Conservation (phyloP, 2,888 invertebrate species). For the Chrysolina americana region DNA sequence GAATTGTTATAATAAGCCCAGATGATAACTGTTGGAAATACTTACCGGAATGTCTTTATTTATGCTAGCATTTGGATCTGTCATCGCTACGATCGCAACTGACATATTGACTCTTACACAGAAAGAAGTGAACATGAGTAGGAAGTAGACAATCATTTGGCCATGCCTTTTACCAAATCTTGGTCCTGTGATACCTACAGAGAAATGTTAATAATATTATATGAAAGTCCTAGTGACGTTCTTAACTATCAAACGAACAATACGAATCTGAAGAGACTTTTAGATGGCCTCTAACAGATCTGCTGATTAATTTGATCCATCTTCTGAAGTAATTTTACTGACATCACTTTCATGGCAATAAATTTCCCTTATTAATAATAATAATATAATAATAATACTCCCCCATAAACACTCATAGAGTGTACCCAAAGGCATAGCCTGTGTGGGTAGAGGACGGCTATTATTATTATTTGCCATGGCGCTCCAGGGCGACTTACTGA, state of each 20-base stretch:
- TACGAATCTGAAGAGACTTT: neutral
- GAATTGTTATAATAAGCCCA: too few relatives aligned
- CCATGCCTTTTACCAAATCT: slow-evolving; percentile 4
- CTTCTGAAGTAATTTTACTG: too few relatives aligned
- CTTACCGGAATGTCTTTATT: slow-evolving; percentile 4
- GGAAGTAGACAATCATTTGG: slow-evolving; percentile 10
- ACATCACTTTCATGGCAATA: too few relatives aligned
- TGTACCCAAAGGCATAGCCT: too few relatives aligned
- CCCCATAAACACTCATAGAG: too few relatives aligned
- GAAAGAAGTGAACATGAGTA: slow-evolving; percentile 10
- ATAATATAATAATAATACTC: too few relatives aligned
- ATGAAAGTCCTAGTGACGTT: neutral
- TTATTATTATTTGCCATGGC: too few relatives aligned
- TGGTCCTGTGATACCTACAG: neutral
- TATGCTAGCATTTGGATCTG: slow-evolving; percentile 2
- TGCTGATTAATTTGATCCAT: neutral
- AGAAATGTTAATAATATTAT: neutral
- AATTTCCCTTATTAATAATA: too few relatives aligned
- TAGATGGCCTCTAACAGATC: neutral
- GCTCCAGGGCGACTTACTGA: too few relatives aligned
- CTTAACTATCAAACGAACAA: neutral
- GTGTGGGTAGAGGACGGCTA: too few relatives aligned
- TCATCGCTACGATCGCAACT: slow-evolving; percentile 5
- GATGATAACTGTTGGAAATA: neutral
- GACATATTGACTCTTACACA: slow-evolving; percentile 11